Evolutionary conservation across 2,113 vertebrate genomes (phyloP).

Genomic region (Ctenodactylus gundi): DNA sequence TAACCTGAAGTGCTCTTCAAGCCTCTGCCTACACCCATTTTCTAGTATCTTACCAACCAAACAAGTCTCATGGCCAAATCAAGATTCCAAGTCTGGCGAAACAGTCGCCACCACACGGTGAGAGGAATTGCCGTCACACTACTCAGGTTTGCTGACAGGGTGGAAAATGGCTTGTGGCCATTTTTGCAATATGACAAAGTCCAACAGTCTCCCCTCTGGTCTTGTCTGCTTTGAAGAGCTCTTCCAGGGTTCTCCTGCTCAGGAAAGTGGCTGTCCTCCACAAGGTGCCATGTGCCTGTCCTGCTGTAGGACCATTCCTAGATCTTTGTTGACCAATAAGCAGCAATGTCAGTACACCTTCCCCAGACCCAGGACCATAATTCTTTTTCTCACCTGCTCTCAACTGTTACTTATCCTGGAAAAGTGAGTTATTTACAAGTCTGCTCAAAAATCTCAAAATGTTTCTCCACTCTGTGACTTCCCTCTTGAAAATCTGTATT

Average conservation of each 20-base stretch:
- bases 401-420: conserved; percentile 4
- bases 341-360: neutral
- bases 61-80: neutral
- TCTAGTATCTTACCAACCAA: neutral
- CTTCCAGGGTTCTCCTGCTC: neutral
- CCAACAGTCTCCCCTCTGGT: neutral
- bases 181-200: neutral
- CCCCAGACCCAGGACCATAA: neutral
- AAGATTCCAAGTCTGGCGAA: neutral
- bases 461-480: conserved; percentile 34
- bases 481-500: conserved; percentile 34
- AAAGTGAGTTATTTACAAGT: conserved; percentile 42
- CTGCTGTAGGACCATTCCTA: neutral
- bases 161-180: neutral
- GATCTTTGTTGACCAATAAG: neutral
- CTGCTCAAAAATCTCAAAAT: conserved; percentile 50
- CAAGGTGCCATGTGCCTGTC: neutral
- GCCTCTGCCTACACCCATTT: neutral
- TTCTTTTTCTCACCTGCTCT: conserved; percentile 39
- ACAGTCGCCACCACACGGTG: neutral
- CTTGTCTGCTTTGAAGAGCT: neutral
- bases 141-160: neutral
- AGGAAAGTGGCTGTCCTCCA: neutral
- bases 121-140: neutral
- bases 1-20: neutral